Conservation (phyloP, 2,797 vertebrate genomes). For the Pogoniulus pusillus region DNA sequence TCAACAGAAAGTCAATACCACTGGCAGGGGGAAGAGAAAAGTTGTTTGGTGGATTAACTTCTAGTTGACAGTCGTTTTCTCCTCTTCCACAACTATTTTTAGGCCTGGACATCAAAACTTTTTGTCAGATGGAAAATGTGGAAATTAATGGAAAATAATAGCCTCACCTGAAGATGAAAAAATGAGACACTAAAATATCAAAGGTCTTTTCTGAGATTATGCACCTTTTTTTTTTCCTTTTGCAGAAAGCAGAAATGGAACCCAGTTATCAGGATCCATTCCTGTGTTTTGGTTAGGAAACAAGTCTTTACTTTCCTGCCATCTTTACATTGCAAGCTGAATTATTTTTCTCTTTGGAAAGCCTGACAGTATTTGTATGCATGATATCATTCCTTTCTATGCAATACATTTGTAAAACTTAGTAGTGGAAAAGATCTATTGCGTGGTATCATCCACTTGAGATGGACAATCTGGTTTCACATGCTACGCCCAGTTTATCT, state of each 20-base stretch:
- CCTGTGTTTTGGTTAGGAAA: not conserved
- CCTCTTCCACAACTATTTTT: not conserved
- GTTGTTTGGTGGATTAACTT: not conserved
- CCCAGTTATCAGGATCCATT: not conserved
- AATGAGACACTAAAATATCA: not conserved
- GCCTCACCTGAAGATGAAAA: not conserved
- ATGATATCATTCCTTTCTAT: not conserved
- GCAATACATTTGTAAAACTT: not conserved
- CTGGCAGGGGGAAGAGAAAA: not conserved
- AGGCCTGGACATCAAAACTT: not conserved
- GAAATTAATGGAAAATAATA: conserved; percentile 12
- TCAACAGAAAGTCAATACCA: not conserved
- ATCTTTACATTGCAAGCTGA: not conserved
- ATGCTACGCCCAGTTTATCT: not conserved
- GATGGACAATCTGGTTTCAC: not conserved
- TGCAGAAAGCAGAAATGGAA: not conserved
- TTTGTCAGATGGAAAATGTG: not conserved
- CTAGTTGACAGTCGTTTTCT: not conserved
- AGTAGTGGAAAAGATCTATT: not conserved
- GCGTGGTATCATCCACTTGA: not conserved
- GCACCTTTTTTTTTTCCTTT: not conserved
- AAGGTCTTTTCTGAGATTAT: not conserved
- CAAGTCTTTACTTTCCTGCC: not conserved
- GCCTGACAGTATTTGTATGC: not conserved
- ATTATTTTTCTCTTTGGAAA: not conserved